Conservation (phyloP, 2,797 vertebrate species). For the Lycodopsis pacificus region DNA sequence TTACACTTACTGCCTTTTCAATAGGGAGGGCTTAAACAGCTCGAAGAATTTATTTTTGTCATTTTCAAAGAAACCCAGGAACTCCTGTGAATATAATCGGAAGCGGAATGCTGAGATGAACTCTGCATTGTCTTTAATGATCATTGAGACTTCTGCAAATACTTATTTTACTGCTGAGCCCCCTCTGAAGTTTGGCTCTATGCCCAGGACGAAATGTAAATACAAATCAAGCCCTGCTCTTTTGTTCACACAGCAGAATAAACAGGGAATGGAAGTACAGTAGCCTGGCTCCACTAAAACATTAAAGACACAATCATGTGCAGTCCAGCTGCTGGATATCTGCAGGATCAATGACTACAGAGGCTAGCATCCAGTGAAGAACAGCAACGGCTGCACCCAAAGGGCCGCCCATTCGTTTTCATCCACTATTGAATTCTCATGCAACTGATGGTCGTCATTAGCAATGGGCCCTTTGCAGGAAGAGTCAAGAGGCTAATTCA, state of each 20-base stretch:
- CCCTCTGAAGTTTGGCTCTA: constrained; percentile 34
- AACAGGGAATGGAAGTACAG: constrained; percentile 9
- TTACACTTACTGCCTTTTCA: constrained; percentile 9
- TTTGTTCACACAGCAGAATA: constrained; percentile 15
- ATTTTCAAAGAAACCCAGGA: neutral
- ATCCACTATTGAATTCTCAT: constrained; percentile 51
- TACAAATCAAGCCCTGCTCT: constrained; percentile 29
- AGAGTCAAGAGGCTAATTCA: constrained; percentile 71
- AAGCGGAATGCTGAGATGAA: constrained; percentile 4
- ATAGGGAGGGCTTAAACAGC: neutral
- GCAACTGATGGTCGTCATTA: constrained; percentile 63
- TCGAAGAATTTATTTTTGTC: neutral
- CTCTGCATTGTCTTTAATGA: constrained; percentile 16
- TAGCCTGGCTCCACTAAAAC: constrained; percentile 21
- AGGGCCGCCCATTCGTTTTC: constrained; percentile 52
- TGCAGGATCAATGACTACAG: constrained; percentile 39
- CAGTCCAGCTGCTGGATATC: constrained; percentile 21
- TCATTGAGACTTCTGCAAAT: constrained; percentile 13
- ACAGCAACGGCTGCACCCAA: constrained; percentile 25
- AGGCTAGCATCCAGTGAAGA: constrained; percentile 26
- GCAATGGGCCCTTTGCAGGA: constrained; percentile 60
- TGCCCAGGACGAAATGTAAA: constrained; percentile 22
- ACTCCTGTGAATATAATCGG: neutral
- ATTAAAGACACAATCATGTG: constrained; percentile 31
- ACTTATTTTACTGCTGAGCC: constrained; percentile 19